Evolutionary conservation across 92 coral and sea anemone genomes (phyloP), one percentile per base, ranked within the genome.

Genomic region (Epizoanthus stellaris): DNA sequence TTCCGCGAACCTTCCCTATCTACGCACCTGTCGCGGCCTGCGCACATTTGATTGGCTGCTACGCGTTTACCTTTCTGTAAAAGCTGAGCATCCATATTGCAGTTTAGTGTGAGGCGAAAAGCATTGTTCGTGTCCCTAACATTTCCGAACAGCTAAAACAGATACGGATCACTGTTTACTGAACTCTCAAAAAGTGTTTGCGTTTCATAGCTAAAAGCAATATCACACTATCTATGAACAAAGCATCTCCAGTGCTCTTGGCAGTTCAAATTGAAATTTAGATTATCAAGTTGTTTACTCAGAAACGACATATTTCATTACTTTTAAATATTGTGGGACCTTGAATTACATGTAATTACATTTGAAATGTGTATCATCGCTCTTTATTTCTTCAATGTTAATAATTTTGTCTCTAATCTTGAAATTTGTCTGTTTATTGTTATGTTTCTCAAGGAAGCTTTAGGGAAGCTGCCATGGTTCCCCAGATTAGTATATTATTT

Each of bases 91-190:
- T 8, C 58, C 21, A 43, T 57, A 62, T 9, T 79, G 43, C 34
- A 63, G 62, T 64, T 63, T 45, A 79, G 47, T 63, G 63, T 25
- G 56, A 79, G 43, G 60, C 19, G 20, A 63, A 43, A 63, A 21
- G 59, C 62, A 79, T 20, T 62, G 49, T 63, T 20, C 65, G 36
- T 79, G 20, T 71, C 47, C 23, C 3, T 38, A 64, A 64, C 47
- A 16, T 79, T 79, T 79, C 72, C 83, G 72, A 79, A 79, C 83
- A 63, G 11, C 72, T 43, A 40, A 7, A 49, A 43, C 67, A 79
- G 71, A 79, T 79, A 79, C 71, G 72, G 61, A 79, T 63, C 71
- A 79, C 43, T 61, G 72, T 79, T 79, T 79, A 79, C 83, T 5
- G 67, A 79, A 79, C 83, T 63, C 83, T 79, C 83, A 17, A 79